Conservation (phyloP, 2,797 vertebrate species). For the Smutsia gigantea region DNA sequence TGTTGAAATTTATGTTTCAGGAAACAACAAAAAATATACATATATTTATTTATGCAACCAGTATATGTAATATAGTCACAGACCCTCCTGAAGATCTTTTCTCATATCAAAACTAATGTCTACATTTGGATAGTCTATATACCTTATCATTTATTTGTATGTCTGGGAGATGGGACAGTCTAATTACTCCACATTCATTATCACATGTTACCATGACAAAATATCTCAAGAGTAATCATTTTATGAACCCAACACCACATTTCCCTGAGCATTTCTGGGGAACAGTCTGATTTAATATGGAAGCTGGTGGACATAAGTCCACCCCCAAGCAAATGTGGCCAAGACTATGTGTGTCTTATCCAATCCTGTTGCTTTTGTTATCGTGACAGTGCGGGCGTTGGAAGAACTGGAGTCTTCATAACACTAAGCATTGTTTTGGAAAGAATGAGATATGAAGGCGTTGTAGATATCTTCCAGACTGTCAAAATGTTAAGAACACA, state of each 20-base stretch:
- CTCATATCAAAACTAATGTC: background rate
- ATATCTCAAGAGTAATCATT: background rate
- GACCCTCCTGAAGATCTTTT: background rate
- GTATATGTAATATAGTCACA: background rate
- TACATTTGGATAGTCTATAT: background rate
- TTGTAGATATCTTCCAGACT: slow-evolving; percentile 99
- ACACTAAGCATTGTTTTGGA: slow-evolving; percentile 99
- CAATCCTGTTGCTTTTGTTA: slow-evolving; percentile 67
- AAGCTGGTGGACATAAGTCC: background rate
- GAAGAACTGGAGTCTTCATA: slow-evolving; percentile 99
- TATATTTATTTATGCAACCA: background rate
- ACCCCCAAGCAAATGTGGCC: background rate
- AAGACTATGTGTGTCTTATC: slow-evolving; percentile 35
- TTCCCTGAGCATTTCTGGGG: background rate
- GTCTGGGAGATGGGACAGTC: background rate
- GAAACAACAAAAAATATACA: background rate
- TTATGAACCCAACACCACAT: background rate
- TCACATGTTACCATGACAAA: background rate
- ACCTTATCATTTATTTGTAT: background rate
- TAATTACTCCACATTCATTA: background rate
- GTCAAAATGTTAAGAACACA: slow-evolving; percentile 99
- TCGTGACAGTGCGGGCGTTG: slow-evolving; percentile 94
- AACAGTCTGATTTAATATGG: background rate
- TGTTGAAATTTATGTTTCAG: background rate
- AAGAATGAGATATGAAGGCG: slow-evolving; percentile 99